Evolutionary conservation across 2,888 invertebrate species (phyloP).

Genomic region (Amphiduros pacificus): DNA sequence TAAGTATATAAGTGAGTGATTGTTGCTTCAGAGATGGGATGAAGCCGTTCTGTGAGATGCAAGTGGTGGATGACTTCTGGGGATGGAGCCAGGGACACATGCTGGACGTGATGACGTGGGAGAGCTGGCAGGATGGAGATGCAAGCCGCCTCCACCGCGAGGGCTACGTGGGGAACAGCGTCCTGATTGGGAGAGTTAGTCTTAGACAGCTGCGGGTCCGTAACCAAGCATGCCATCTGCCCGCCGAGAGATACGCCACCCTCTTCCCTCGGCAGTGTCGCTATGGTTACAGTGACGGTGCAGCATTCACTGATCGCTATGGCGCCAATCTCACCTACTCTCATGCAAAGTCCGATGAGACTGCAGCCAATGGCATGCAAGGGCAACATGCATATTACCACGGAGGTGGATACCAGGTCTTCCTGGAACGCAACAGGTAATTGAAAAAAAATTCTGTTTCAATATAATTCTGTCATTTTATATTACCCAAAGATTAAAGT

Average conservation of each 20-base stretch:
- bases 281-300: slow-evolving; percentile 8
- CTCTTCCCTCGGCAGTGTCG: no score
- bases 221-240: slow-evolving; percentile 32
- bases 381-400: slow-evolving; percentile 42
- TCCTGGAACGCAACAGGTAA: slow-evolving; percentile 13
- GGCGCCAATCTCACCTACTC: slow-evolving; percentile 24
- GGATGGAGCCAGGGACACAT: slow-evolving; percentile 31
- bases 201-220: slow-evolving; percentile 43
- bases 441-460: not conserved
- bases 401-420: slow-evolving; percentile 38
- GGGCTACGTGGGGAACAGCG: slow-evolving; percentile 18
- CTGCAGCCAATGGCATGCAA: slow-evolving; percentile 23
- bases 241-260: not conserved
- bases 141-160: slow-evolving; percentile 3
- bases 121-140: slow-evolving; percentile 13
- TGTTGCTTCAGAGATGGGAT: slow-evolving; percentile 9
- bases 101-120: slow-evolving; percentile 35
- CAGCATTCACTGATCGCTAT: not conserved
- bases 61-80: slow-evolving; percentile 20
- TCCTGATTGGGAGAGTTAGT: slow-evolving; percentile 46
- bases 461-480: no score
- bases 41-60: slow-evolving; percentile 8
- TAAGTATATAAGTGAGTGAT: no score
- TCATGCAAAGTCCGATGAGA: slow-evolving; percentile 2
- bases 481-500: no score